phyloP scores from a whole-genome alignment of 2,113 vertebrate species.

The Alethe castanea region DNA sequence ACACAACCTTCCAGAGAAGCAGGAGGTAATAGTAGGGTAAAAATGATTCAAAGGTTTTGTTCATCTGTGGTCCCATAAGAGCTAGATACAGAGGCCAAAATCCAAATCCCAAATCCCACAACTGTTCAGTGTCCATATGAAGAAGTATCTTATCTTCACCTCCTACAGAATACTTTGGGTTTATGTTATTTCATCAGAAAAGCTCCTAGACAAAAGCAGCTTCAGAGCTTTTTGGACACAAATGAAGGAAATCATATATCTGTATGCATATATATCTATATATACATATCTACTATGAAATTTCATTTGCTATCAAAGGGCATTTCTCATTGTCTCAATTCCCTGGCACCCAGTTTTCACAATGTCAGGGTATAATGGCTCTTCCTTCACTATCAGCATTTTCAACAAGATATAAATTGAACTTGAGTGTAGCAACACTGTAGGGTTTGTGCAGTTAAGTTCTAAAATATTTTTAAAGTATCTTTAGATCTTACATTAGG shows the following conservation, averaged over 20 bases:
- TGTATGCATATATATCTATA: background rate
- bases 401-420: background rate
- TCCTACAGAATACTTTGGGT: background rate
- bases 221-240: background rate
- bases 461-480: background rate
- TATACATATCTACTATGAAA: background rate
- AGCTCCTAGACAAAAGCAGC: background rate
- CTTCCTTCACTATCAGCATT: background rate
- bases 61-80: background rate
- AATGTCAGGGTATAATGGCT: background rate
- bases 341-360: background rate
- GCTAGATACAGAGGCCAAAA: background rate
- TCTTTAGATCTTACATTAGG: background rate
- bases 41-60: background rate
- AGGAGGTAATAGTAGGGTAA: background rate
- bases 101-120: background rate
- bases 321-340: background rate
- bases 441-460: background rate
- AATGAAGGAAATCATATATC: background rate
- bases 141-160: background rate
- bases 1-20: background rate
- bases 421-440: background rate
- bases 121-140: background rate
- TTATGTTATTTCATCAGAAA: background rate
- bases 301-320: background rate